These are phyloP conservation scores for Anthonomus grandis DNA, from an alignment of 1,140 invertebrate species.

Conservation along the genomic window DNA sequence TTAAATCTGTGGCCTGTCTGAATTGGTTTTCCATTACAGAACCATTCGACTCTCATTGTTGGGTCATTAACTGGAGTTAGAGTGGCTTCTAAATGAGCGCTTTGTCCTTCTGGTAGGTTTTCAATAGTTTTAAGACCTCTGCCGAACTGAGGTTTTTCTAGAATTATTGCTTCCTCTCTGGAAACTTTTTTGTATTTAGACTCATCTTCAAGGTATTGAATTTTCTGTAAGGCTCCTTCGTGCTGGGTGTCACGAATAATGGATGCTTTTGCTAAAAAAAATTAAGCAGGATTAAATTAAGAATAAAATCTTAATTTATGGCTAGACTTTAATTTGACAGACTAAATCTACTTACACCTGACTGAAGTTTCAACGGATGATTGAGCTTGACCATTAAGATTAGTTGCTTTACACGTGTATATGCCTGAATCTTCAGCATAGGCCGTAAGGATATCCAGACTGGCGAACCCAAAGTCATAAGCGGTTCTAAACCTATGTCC, in stretches of 20 bases:
- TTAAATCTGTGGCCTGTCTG: constrained; percentile 87
- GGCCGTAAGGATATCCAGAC: constrained; percentile 87
- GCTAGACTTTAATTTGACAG: too few relatives aligned
- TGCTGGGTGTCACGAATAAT: constrained; percentile 94
- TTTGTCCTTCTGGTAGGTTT: constrained; percentile 80
- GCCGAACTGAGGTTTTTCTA: constrained; percentile 85
- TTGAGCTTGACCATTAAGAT: constrained; percentile 76
- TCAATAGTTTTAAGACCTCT: constrained; percentile 81
- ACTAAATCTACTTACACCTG: constrained; percentile 63
- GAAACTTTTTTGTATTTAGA: constrained; percentile 69
- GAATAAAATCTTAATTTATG: too few relatives aligned
- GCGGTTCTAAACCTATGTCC: constrained; percentile 88
- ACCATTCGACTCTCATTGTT: constrained; percentile 95
- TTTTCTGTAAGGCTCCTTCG: constrained; percentile 87
- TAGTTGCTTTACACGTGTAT: constrained; percentile 87
- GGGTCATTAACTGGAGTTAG: constrained; percentile 93
- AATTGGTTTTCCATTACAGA: constrained; percentile 85
- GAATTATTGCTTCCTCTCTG: constrained; percentile 69
- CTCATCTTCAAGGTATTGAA: constrained; percentile 87
- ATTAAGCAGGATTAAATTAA: constrained; percentile 28
- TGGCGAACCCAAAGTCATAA: constrained; percentile 94
- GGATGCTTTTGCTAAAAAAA: constrained; percentile 67
- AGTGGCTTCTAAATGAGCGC: constrained; percentile 92
- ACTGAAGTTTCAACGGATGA: constrained; percentile 79
- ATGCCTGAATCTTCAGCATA: constrained; percentile 93